These are phyloP conservation scores for Agrypnus murinus DNA, from an alignment of 2,888 invertebrate species.

Conservation along the genomic window DNA sequence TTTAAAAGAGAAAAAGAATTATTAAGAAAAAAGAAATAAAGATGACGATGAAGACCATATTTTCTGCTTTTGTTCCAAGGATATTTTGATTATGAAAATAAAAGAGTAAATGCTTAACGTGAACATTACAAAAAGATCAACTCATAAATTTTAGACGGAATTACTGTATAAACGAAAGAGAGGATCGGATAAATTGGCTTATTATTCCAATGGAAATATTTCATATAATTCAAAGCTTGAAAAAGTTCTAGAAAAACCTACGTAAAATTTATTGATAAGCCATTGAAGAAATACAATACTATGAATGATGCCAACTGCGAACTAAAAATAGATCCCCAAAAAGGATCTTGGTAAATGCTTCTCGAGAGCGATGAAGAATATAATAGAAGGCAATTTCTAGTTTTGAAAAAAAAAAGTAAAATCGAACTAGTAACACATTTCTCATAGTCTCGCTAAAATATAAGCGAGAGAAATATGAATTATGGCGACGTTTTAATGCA, in stretches of 20 bases:
- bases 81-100: no score
- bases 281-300: slow-evolving; percentile 1
- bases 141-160: no score
- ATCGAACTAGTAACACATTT: slow-evolving; percentile 37
- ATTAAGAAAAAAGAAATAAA: no score
- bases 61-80: no score
- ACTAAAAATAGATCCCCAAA: neutral
- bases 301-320: neutral
- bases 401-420: slow-evolving; percentile 20
- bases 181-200: no score
- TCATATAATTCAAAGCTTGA: neutral
- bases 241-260: slow-evolving; percentile 5
- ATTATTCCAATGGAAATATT: no score
- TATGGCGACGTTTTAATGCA: slow-evolving; percentile 63
- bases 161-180: no score
- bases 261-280: slow-evolving; percentile 1
- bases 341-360: slow-evolving; percentile 15
- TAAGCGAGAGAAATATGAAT: slow-evolving; percentile 55
- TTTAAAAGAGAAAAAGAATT: no score
- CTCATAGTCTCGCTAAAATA: slow-evolving; percentile 42
- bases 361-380: slow-evolving; percentile 25
- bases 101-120: no score
- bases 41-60: no score
- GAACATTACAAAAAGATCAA: no score
- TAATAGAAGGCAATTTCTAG: slow-evolving; percentile 35